Evolutionary conservation across 2,888 invertebrate genomes (phyloP).

Genomic region (Buathra laborator): DNA sequence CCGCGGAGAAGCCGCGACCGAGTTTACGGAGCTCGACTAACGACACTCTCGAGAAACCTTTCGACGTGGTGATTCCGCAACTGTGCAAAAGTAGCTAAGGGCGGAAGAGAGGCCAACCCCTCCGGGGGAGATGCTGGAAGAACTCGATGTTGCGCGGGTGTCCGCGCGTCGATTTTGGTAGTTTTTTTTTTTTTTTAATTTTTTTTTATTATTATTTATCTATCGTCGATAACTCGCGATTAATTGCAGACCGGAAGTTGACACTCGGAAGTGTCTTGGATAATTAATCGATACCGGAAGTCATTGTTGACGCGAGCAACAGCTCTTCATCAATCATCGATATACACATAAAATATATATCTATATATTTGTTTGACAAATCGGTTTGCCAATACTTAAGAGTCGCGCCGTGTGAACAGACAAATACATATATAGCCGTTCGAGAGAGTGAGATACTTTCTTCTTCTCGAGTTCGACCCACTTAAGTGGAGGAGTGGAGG

Average conservation of each 20-base stretch:
- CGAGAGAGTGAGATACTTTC: conserved; percentile 47
- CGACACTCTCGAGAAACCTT: conserved; percentile 51
- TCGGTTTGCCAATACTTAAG: conserved; percentile 48
- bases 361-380: not conserved
- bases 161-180: not conserved
- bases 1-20: conserved; percentile 14
- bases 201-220: no score
- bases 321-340: conserved; percentile 43
- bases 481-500: conserved; percentile 46
- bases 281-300: conserved; percentile 39
- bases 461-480: conserved; percentile 66
- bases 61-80: conserved; percentile 3
- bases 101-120: not conserved
- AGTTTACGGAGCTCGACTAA: conserved; percentile 49
- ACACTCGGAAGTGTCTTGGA: conserved; percentile 1
- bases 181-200: no score
- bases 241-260: conserved; percentile 11
- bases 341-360: not conserved
- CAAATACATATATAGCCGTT: not conserved
- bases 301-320: conserved; percentile 41
- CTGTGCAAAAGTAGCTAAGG: conserved; percentile 1
- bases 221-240: not conserved
- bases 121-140: not conserved
- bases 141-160: not conserved
- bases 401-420: conserved; percentile 14